Percentiles rank a stretch among this genome's conserved stretches.
phyloP scores from a whole-genome alignment of 2,113 vertebrate species.

The Uria aalge region DNA sequence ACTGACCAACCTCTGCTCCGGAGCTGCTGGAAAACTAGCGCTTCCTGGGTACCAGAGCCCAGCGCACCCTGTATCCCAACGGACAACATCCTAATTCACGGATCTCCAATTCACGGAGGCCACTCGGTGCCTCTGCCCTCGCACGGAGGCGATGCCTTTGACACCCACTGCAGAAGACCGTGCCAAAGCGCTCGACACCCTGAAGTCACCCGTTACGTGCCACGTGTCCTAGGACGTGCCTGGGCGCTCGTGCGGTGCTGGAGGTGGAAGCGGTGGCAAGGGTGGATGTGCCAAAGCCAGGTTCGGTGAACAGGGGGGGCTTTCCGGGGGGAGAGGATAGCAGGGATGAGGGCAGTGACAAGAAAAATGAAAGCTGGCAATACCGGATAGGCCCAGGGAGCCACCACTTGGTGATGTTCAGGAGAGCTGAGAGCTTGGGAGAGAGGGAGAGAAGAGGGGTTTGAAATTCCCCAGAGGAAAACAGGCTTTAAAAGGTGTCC shows the following conservation, averaged over 20 bases:
- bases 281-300: not conserved
- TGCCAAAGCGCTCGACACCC: not conserved
- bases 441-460: slow-evolving; percentile 19
- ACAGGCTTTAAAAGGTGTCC: not conserved
- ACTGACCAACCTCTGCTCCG: not conserved
- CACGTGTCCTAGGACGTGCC: not conserved
- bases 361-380: slow-evolving; percentile 1
- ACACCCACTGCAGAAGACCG: not conserved
- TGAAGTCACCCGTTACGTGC: fast-evolving
- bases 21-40: not conserved
- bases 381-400: not conserved
- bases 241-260: not conserved
- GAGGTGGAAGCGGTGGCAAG: not conserved
- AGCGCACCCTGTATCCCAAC: not conserved
- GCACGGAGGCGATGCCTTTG: not conserved
- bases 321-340: not conserved
- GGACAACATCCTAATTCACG: not conserved
- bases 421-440: slow-evolving; percentile 33
- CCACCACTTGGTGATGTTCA: not conserved
- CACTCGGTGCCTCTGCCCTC: not conserved
- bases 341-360: not conserved
- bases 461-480: not conserved
- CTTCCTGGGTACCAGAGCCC: not conserved
- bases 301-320: not conserved
- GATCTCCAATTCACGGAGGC: not conserved